phyloP scores from a whole-genome alignment of 2,888 invertebrate species.

The Erebia ligea region DNA sequence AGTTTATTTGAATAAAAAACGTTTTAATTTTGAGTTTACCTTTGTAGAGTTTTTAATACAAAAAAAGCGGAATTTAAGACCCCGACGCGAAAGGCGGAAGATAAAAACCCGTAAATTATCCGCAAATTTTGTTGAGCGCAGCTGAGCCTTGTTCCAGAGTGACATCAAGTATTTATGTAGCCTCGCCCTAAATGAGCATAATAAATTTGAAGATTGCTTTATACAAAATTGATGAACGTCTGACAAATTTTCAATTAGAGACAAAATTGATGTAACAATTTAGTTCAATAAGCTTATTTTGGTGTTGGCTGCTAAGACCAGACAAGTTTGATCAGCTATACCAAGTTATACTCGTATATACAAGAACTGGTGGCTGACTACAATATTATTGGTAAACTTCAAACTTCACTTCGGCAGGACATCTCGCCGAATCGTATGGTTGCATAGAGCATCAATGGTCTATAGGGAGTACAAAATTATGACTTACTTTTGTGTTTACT shows the following conservation, averaged over 20 bases:
- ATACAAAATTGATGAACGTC: constrained; percentile 38
- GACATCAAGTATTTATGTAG: constrained; percentile 31
- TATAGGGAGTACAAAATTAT: no score
- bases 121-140: constrained; percentile 37
- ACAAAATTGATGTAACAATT: neutral
- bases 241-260: constrained; percentile 1
- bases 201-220: constrained; percentile 33
- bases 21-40: no score
- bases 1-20: no score
- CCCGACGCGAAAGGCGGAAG: neutral
- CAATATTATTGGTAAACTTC: no score
- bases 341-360: no score
- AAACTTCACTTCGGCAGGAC: no score
- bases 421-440: no score
- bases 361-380: no score
- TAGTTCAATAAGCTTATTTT: constrained; percentile 47
- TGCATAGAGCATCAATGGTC: no score
- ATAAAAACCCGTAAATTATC: constrained; percentile 33
- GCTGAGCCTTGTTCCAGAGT: constrained; percentile 35
- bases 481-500: no score
- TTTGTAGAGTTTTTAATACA: neutral
- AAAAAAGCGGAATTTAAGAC: neutral
- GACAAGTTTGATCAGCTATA: no score
- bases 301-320: neutral
- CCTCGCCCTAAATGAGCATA: constrained; percentile 31